Evolutionary conservation across 2,888 invertebrate genomes (phyloP), one percentile per base, ranked within the genome.

Genomic region (Octonoba sinensis): DNA sequence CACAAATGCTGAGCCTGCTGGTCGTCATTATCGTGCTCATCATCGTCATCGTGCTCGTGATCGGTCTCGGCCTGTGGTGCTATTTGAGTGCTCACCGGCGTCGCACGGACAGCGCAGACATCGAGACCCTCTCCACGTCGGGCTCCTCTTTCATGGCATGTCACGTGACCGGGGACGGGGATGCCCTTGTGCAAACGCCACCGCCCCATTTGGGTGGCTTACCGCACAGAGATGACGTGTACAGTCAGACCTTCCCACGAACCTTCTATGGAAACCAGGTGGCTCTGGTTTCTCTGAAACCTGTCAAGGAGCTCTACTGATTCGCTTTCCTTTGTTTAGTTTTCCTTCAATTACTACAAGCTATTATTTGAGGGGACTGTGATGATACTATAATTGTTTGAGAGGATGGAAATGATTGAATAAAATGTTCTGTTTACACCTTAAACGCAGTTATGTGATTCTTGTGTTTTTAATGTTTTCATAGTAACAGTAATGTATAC

Each of bases 291-390:
- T 82, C 82, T 18, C 60, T 82, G 13, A 82, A 82, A 49, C 82
- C 82, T n/a, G 82, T 82, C 6, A 82, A 82, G 60, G 82, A 82
- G 72, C 47, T 82, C 22, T 82, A 82, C 24, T 82, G 49, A 54
- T 15, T 11, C 54, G 8, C 18, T 54, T 54, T 54, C 54, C n/a
- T 54, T 12, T 54, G 54, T 15, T 18, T 54, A 54, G 3, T 54
- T 20, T 54, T 6, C 4, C 16, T 18, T 54, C 6, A 54, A 20
- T 54, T 15, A 1, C 4, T 15, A 20, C 6, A 54, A 18, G 18
- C 54, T 36, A 36, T 36, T 36, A 1, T 36, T 36, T 36, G 8
- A 36, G 6, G 36, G 36, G 36, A 36, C 36, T 36, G 11, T 36
- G 36, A 36, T 36, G 8, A 2, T 6, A 36, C 36, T 36, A 6